Evolutionary conservation across 2,797 vertebrate genomes (phyloP).

Genomic region (Melanotaenia nigrans): DNA sequence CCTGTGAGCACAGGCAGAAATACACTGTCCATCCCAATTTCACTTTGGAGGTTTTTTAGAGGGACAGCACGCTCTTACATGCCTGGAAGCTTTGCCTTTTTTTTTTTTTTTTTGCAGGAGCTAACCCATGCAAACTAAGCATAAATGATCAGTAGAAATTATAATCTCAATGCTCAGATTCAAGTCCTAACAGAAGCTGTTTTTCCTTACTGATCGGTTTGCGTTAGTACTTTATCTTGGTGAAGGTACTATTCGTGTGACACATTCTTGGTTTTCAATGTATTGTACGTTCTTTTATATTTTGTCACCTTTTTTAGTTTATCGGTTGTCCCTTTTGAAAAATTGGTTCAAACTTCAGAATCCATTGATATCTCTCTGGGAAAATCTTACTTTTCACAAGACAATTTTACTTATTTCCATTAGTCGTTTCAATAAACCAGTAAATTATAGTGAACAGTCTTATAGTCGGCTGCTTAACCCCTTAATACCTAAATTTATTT

Average conservation of each 20-base stretch:
- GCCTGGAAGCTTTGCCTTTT: conserved; percentile 35
- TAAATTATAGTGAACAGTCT: background rate
- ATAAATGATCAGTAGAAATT: conserved; percentile 29
- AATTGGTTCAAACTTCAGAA: conserved; percentile 40
- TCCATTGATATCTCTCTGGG: conserved; percentile 35
- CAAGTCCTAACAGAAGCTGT: background rate
- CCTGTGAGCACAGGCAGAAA: conserved; percentile 51
- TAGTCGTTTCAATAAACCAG: conserved; percentile 6
- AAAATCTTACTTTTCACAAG: conserved; percentile 25
- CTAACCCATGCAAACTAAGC: conserved; percentile 40
- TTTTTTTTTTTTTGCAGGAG: conserved; percentile 22
- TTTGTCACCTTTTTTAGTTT: background rate
- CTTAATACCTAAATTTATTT: no score
- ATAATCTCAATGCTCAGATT: conserved; percentile 35
- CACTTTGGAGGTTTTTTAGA: conserved; percentile 51
- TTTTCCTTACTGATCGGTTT: background rate
- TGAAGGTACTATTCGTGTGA: conserved; percentile 11
- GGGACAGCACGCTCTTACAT: conserved; percentile 41
- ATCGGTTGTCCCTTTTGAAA: conserved; percentile 6
- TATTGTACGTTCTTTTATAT: background rate
- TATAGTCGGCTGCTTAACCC: background rate
- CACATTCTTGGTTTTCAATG: background rate
- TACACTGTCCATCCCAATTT: conserved; percentile 68
- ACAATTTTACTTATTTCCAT: conserved; percentile 50
- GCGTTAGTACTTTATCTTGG: conserved; percentile 35